These are phyloP conservation scores for Microcebus ravelobensis DNA, from an alignment of 2,113 vertebrate species.

Conservation along the genomic window DNA sequence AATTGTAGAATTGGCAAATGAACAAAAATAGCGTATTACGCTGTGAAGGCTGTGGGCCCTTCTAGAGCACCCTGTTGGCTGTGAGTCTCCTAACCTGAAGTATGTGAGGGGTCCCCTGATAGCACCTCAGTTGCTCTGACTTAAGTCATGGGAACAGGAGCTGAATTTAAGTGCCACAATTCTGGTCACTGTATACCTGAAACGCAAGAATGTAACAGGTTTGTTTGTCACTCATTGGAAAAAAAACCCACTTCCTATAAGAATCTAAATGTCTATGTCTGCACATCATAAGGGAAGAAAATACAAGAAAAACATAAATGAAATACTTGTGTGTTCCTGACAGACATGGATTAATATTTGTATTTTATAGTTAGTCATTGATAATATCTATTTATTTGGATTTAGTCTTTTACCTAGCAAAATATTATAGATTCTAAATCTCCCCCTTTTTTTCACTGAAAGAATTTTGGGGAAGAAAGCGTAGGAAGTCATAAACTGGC, in stretches of 20 bases:
- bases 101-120: background rate
- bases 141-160: background rate
- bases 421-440: background rate
- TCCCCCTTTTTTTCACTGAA: background rate
- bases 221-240: background rate
- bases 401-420: background rate
- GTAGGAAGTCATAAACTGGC: background rate
- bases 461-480: background rate
- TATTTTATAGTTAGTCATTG: background rate
- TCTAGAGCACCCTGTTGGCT: background rate
- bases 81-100: background rate
- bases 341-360: background rate
- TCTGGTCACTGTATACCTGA: background rate
- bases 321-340: background rate
- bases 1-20: background rate
- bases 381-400: background rate
- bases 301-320: background rate
- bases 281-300: background rate
- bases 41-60: background rate
- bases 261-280: background rate
- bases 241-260: background rate
- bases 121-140: background rate
- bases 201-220: background rate
- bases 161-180: background rate
- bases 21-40: background rate